Evolutionary conservation across 2,797 vertebrate species (phyloP).

Genomic region (Sebastes iracundus): DNA sequence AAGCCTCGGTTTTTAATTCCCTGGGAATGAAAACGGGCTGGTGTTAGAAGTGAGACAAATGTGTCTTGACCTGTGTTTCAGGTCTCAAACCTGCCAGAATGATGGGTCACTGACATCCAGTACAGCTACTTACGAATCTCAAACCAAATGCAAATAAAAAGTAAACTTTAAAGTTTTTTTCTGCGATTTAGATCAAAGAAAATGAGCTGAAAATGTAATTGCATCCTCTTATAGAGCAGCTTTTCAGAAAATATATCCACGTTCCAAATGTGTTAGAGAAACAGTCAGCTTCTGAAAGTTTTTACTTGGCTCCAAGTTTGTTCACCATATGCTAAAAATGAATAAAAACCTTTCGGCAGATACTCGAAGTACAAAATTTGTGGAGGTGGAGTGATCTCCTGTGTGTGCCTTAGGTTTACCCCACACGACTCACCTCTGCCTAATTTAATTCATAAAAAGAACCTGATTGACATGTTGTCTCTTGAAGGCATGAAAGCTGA

Average conservation of each 20-base stretch:
- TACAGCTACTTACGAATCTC: neutral
- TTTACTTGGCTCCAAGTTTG: slow-evolving; percentile 2
- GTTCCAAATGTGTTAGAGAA: neutral
- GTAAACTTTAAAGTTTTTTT: neutral
- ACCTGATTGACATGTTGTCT: slow-evolving; percentile 62
- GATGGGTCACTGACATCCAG: neutral
- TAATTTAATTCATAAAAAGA: slow-evolving; percentile 40
- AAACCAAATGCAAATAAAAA: neutral
- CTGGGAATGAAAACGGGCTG: too few relatives aligned
- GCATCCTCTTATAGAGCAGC: neutral
- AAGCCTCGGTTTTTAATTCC: too few relatives aligned
- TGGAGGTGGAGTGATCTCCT: neutral
- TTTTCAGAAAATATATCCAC: neutral
- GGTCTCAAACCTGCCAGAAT: neutral
- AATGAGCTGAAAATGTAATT: neutral
- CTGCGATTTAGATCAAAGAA: slow-evolving; percentile 3
- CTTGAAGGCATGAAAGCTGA: slow-evolving; percentile 59
- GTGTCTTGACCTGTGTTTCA: neutral
- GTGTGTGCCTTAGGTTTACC: neutral
- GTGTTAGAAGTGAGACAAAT: neutral
- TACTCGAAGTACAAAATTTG: neutral
- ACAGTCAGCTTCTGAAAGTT: neutral
- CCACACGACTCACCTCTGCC: slow-evolving; percentile 9
- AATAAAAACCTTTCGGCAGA: neutral
- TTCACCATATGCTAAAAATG: neutral